phyloP scores from a whole-genome alignment of 2,797 vertebrate genomes.

The Decapterus maruadsi region DNA sequence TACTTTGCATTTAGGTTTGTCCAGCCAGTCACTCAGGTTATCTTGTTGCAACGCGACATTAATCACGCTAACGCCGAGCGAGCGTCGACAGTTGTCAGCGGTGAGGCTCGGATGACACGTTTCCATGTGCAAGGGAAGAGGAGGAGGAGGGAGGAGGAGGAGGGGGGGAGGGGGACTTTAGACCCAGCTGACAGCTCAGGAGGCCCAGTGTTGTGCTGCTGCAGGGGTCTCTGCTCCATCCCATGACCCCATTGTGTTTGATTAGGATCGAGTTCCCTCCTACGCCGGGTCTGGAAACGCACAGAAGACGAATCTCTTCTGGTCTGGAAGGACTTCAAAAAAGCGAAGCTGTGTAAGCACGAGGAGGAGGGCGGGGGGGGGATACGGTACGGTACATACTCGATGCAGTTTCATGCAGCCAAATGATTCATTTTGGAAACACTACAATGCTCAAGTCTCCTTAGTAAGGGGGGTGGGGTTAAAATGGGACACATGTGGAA shows the following conservation, averaged over 20 bases:
- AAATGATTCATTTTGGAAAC: slow-evolving; percentile 4
- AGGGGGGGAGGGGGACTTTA: not conserved
- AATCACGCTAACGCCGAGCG: not conserved
- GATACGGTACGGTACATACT: not conserved
- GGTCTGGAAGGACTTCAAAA: slow-evolving; percentile 15
- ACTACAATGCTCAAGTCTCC: slow-evolving; percentile 4
- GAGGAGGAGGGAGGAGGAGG: too few relatives aligned
- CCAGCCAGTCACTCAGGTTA: not conserved
- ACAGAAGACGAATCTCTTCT: slow-evolving; percentile 31
- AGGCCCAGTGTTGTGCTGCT: slow-evolving; percentile 43
- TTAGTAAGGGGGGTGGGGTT: not conserved
- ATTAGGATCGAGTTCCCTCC: slow-evolving; percentile 62
- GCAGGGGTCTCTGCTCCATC: slow-evolving; percentile 48
- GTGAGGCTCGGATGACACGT: slow-evolving; percentile 1
- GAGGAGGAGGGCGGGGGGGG: not conserved
- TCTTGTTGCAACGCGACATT: not conserved
- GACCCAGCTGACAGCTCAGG: slow-evolving; percentile 25
- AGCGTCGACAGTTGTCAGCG: not conserved
- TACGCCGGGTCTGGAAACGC: slow-evolving; percentile 41
- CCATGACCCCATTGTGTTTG: slow-evolving; percentile 63
- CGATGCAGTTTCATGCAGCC: not conserved
- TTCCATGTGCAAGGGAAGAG: slow-evolving; percentile 2
- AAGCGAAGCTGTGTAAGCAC: slow-evolving; percentile 4
- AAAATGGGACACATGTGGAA: not conserved
- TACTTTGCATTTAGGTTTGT: not conserved